Base-by-base conservation (phyloP, 2,113 vertebrate species). In the Mirounga angustirostris region DNA sequence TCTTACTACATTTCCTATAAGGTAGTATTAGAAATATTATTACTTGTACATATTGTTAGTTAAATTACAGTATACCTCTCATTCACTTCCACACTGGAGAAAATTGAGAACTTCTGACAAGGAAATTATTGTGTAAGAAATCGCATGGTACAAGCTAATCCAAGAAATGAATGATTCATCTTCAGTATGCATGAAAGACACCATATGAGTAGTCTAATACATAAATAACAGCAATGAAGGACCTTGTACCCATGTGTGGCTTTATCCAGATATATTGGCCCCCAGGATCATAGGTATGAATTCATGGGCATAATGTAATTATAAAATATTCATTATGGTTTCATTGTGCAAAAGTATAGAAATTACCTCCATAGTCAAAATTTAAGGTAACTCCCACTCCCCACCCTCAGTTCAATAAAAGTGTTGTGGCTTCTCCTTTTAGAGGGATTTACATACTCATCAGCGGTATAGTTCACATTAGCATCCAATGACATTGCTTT, bases 401-500 rank as follows among this genome's bases (percentile, higher is more conserved):
- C 24, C 97, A 54, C 5, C 2, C 65, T 36, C 85, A 95, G 80
- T 61, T 98, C 98, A 98, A 98, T 98, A 94, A 98, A 98, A 98
- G 92, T 76, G 12, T 91, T 97, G 94, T 54, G 91, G 52, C 96
- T 98, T 98, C 97, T 98, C 94, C 98, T 98, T 99, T 98, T 98
- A 96, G 98, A 99, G 99, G 99, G 97, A 99, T 99, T 99, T 99
- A 99, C 98, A 98, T 98, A 98, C 98, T 99, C 99, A 99, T 99
- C 99, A 98, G 98, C 97, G 98, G 99, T 99, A 99, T 99, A 99
- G 99, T 99, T 99, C 99, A 99, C 99, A 99, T 99, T 99, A 99
- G 99, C 99, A 99, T 99, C 99, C 99, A 99, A 98, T 99, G 99
- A 99, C 99, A 99, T 99, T 99, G 99, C 99, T 99, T 99, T 99